Percentiles rank a stretch among this genome's conserved stretches.
These are phyloP conservation scores for Rhingia rostrata DNA, from an alignment of 2,888 invertebrate genomes.

Conservation along the genomic window DNA sequence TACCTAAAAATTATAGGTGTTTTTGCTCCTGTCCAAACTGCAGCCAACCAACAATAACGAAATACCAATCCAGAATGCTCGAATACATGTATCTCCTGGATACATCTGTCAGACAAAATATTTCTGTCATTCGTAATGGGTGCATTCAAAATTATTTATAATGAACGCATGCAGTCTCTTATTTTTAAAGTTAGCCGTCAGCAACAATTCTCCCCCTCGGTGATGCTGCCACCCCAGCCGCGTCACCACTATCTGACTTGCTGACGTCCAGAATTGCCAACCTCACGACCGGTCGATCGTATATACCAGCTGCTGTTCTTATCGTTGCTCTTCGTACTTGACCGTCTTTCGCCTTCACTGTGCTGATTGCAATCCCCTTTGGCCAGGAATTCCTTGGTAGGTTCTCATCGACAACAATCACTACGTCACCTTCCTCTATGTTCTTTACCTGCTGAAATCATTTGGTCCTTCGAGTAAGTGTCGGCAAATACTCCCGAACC, in stretches of 20 bases:
- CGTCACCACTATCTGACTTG: not conserved
- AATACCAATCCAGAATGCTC: too few species aligned
- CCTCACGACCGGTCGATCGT: conserved; percentile 8
- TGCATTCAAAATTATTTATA: too few species aligned
- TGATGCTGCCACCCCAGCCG: not conserved
- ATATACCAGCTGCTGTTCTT: not conserved
- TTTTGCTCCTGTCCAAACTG: too few species aligned
- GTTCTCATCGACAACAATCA: conserved; percentile 60
- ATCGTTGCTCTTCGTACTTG: conserved; percentile 1
- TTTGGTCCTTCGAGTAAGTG: too few species aligned
- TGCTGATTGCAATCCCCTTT: conserved; percentile 23
- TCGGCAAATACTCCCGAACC: too few species aligned
- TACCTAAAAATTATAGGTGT: too few species aligned
- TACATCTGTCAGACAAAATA: too few species aligned
- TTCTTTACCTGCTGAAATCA: not conserved
- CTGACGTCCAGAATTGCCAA: conserved; percentile 12
- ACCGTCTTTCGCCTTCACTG: not conserved
- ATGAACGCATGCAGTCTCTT: too few species aligned
- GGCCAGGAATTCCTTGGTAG: conserved; percentile 36
- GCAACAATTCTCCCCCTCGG: conserved; percentile 3
- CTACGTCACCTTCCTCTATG: conserved; percentile 52
- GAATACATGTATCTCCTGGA: too few species aligned
- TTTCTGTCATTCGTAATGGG: too few species aligned
- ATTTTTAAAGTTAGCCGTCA: not conserved
- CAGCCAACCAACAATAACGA: too few species aligned